Conservation (phyloP, 1,140 invertebrate genomes). For the Sycophila sp. region DNA sequence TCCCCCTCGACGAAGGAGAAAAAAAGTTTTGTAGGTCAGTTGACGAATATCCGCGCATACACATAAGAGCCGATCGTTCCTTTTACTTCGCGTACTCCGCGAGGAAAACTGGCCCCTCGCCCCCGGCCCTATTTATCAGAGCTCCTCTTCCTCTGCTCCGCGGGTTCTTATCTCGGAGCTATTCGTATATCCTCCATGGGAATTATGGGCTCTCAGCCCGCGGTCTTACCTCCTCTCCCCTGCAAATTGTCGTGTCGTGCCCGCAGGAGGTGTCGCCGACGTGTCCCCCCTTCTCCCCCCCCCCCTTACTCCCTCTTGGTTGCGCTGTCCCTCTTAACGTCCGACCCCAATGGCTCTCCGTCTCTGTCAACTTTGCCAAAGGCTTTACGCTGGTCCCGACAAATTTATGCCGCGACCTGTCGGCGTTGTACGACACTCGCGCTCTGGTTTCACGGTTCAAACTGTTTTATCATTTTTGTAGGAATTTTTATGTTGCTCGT, state of each 20-base stretch:
- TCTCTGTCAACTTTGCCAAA: conserved; percentile 33
- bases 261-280: conserved; percentile 25
- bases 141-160: not conserved
- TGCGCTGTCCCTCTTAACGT: no score
- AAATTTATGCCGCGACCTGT: conserved; percentile 22
- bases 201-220: conserved; percentile 17
- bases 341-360: conserved; percentile 27
- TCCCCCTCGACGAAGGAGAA: no score
- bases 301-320: conserved; percentile 21
- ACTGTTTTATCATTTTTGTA: no score
- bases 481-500: no score
- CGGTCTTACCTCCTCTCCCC: not conserved
- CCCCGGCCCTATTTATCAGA: conserved; percentile 4
- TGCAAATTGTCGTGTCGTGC: conserved; percentile 46
- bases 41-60: no score
- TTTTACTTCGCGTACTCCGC: no score
- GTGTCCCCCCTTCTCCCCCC: not conserved
- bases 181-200: conserved; percentile 7
- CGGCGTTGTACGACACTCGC: not conserved
- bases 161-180: not conserved
- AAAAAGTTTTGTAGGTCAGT: no score
- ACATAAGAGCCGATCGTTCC: no score
- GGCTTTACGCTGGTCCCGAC: conserved; percentile 2
- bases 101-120: no score
- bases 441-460: no score